Conservation (phyloP, 2,797 vertebrate genomes). For the Sardinella longiceps region DNA sequence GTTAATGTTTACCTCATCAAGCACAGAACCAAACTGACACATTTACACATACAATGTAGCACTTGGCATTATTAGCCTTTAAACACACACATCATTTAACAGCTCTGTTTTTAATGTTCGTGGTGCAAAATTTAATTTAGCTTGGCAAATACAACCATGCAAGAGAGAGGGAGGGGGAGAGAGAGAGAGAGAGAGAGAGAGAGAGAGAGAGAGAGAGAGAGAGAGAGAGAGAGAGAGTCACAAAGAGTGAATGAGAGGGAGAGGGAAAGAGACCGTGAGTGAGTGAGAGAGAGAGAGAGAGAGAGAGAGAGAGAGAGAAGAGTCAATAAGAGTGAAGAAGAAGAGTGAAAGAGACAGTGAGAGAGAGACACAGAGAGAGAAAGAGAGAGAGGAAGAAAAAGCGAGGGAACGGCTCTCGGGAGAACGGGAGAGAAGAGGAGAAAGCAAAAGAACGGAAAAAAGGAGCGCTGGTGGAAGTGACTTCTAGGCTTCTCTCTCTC, state of each 20-base stretch:
- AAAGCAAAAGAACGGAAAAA: not conserved
- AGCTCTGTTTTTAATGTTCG: not conserved
- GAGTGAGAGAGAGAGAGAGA: not conserved
- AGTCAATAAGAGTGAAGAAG: no score
- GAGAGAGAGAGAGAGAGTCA: not conserved
- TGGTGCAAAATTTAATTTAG: conserved; percentile 10
- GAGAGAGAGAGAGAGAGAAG: not conserved
- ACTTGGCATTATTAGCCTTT: conserved; percentile 7
- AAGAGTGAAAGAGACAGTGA: not conserved
- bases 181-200: not conserved
- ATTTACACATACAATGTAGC: conserved; percentile 13
- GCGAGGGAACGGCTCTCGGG: not conserved
- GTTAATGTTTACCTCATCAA: not conserved
- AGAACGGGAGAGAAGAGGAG: not conserved
- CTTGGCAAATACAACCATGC: not conserved
- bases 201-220: not conserved
- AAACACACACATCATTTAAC: conserved; percentile 15
- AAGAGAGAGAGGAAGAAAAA: not conserved
- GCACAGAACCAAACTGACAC: not conserved
- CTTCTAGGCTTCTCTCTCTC: not conserved
- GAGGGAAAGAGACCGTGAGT: not conserved
- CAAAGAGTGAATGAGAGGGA: not conserved
- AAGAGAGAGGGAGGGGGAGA: not conserved
- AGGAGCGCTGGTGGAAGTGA: not conserved
- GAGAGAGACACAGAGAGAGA: no score